A percentile compares a stretch with the other conserved stretches of the same genome.
Evolutionary conservation across 2,888 invertebrate genomes (phyloP).

Genomic region (Hyles lineata): DNA sequence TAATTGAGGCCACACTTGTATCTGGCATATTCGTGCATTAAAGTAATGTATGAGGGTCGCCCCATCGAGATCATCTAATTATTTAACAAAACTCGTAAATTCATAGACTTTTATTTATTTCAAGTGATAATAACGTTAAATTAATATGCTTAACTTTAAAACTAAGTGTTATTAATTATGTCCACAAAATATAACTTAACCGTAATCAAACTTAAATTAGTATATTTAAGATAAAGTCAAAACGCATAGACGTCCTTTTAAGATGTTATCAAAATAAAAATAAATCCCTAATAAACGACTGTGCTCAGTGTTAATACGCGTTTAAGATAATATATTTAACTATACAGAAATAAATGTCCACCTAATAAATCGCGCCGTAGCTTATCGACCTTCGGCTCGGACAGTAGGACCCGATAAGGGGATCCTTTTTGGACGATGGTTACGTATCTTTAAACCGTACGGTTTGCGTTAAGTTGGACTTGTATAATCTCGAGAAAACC

Average conservation of each 20-base stretch:
- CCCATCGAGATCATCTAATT: slow-evolving; percentile 71
- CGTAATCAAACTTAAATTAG: slow-evolving; percentile 31
- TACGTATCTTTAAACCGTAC: slow-evolving; percentile 53
- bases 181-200: not conserved
- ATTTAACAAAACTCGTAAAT: slow-evolving; percentile 71
- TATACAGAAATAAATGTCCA: slow-evolving; percentile 81
- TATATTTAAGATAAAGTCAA: slow-evolving; percentile 31
- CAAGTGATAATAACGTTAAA: not conserved
- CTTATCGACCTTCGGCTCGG: slow-evolving; percentile 77
- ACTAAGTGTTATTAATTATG: not conserved
- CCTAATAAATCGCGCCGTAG: slow-evolving; percentile 78
- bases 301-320: slow-evolving; percentile 82
- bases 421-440: slow-evolving; percentile 57
- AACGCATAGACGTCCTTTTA: slow-evolving; percentile 34
- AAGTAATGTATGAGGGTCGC: slow-evolving; percentile 70
- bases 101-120: slow-evolving; percentile 31
- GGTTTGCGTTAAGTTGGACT: slow-evolving; percentile 59
- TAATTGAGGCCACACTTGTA: slow-evolving; percentile 69
- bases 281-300: slow-evolving; percentile 53
- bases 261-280: slow-evolving; percentile 57
- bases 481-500: slow-evolving; percentile 46
- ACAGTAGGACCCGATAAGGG: slow-evolving; percentile 77
- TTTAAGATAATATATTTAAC: slow-evolving; percentile 84
- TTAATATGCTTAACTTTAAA: not conserved
- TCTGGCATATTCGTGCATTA: slow-evolving; percentile 67